Evolutionary conservation across 1,140 invertebrate species (phyloP), one percentile per base, ranked within the genome.

Genomic region (Neodiprion virginianus): DNA sequence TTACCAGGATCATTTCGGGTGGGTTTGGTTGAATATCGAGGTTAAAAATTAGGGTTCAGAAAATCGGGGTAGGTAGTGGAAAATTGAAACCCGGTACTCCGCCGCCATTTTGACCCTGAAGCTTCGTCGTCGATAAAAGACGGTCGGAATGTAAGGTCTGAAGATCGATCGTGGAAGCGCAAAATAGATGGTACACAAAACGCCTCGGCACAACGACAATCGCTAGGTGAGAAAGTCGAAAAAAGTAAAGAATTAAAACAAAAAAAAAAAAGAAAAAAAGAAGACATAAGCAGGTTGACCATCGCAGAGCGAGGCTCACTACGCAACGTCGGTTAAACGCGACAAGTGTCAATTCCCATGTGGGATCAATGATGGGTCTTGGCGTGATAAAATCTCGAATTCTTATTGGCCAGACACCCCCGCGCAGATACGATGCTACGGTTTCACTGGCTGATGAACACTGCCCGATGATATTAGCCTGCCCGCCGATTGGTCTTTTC

Each of bases 341-440:
- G n/a, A 8, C 53, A 61, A 61, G 53, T 47, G 67, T 69, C 67
- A 69, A 69, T 69, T 69, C 67, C 67, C 67, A 69, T 11, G 67
- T 69, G 67, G 12, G 67, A 69, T 69, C 67, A 21, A 69, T 69
- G 67, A 69, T 69, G 67, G 40, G 14, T 23, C 23, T 11, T 23
- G 67, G 21, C 12, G 69, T 81, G 82, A 83, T 83, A 83, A 75
- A 73, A 82, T 83, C 80, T 79, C 78, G 68, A 48, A 40, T 76
- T 65, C 75, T 77, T 78, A 82, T 74, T 81, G 82, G 80, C 75
- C 76, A 80, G 82, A 81, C 80, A 84, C 83, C 80, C 80, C 79
- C 81, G 77, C 79, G 77, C 76, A 79, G 83, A 84, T 84, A 82
- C 53, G 3, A 61, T 75, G n/a, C 66, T 17, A 10, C 69, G 76